Evolutionary conservation across 2,797 vertebrate genomes (phyloP), one percentile per base, ranked within the genome.

Genomic region (Philypnodon macrostomus): DNA sequence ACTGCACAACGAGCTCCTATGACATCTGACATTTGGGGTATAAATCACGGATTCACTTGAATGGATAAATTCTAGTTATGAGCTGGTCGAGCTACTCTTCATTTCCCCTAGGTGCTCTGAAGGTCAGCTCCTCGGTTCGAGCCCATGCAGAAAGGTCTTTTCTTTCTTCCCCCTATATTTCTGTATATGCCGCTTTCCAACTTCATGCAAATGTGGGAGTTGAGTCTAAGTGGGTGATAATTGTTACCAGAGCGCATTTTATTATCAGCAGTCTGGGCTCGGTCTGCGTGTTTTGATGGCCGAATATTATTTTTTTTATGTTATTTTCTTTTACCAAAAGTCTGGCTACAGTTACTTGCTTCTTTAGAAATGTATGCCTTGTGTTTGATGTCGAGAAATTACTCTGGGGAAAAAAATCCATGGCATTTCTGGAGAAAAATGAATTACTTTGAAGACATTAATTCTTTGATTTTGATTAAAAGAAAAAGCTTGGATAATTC

Each of bases 21-120:
- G 79, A 77, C 83, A 82, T 78, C 66, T 87, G 83, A 83, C 84
- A 85, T 86, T 86, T 79, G 61, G 59, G 13, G 77, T 64, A 80
- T 83, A 81, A 84, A 85, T 86, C 76, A 59, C 49, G 63, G 80
- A 81, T 82, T 75, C 77, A 84, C 72, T 79, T 70, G 82, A 82
- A 74, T 67, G 80, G 56, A 41, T 75, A 74, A 80, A 65, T 77
- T 79, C 58, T 76, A 71, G 80, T 77, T 77, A 69, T 63, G 65
- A 76, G 67, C 79, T 62, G 67, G 68, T 71, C 13, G 31, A 65
- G 66, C 73, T 70, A 37, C 68, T 75, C 70, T 75, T 60, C 46
- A 58, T 70, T 67, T 74, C 67, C 63, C 63, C 61, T 55, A 54
- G 10, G 61, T 55, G 65, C 74, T 23, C 48, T 80, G 74, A 81